Conservation (phyloP, 92 coral and sea anemone genomes). For the Scolanthus callimorphus region DNA sequence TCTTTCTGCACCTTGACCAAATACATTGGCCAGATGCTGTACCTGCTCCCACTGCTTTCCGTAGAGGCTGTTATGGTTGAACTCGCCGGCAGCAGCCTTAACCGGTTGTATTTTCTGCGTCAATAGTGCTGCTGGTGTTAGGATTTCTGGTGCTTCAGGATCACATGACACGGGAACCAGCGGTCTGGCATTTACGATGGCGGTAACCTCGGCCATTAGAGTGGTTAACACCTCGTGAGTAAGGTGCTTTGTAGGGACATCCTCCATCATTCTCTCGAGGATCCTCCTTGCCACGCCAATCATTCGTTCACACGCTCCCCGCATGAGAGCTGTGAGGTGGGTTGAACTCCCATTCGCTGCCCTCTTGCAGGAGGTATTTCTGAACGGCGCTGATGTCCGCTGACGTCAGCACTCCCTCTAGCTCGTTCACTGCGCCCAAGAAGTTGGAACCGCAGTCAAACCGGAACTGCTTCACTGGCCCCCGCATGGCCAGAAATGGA, state of each 20-base stretch:
- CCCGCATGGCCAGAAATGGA: slow-evolving; percentile 9
- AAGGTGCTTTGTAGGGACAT: slow-evolving; percentile 8
- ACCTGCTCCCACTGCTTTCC: slow-evolving; percentile 33
- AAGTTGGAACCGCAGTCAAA: slow-evolving; percentile 28
- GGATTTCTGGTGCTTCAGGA: slow-evolving; percentile 25
- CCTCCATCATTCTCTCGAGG: slow-evolving; percentile 13
- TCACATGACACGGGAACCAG: slow-evolving; percentile 17
- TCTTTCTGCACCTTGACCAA: too few relatives aligned
- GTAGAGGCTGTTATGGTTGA: slow-evolving; percentile 8
- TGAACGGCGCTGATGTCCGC: slow-evolving; percentile 3
- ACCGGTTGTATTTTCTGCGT: slow-evolving; percentile 13
- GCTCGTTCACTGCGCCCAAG: slow-evolving; percentile 18
- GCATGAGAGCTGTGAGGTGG: slow-evolving; percentile 21
- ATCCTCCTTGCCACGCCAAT: slow-evolving; percentile 17
- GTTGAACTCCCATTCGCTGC: slow-evolving; percentile 22
- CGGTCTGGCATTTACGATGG: slow-evolving; percentile 31
- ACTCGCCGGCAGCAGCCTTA: slow-evolving; percentile 13
- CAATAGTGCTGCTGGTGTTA: slow-evolving; percentile 24
- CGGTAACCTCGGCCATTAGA: slow-evolving; percentile 25
- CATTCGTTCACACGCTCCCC: slow-evolving; percentile 20
- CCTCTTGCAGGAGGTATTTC: not conserved
- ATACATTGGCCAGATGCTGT: slow-evolving; percentile 16
- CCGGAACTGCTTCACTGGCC: slow-evolving; percentile 18
- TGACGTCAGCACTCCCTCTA: not conserved
- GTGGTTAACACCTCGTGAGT: slow-evolving; percentile 21